Conservation (phyloP, 2,113 vertebrate species). For the Ochotona princeps region DNA sequence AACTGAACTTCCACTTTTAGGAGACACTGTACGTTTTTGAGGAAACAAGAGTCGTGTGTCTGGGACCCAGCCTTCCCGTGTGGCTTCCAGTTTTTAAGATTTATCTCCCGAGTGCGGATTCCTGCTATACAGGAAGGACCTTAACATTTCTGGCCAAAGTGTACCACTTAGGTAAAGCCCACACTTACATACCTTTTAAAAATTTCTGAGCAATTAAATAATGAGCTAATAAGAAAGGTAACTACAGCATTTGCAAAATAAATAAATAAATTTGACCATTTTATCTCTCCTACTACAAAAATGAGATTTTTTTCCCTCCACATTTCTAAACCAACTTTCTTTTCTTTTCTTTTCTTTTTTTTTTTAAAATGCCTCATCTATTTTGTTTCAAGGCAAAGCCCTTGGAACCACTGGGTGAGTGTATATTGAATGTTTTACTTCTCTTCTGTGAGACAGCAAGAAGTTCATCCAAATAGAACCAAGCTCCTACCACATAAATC, state of each 20-base stretch:
- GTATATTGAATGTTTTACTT: slow-evolving; percentile 64
- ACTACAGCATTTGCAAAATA: not conserved
- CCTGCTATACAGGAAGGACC: slow-evolving; percentile 31
- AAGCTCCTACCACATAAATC: slow-evolving; percentile 75
- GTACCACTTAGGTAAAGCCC: slow-evolving; percentile 51
- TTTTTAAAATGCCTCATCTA: not conserved
- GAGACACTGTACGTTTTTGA: slow-evolving; percentile 36
- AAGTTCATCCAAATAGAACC: slow-evolving; percentile 75
- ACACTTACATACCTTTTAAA: slow-evolving; percentile 43
- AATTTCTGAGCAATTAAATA: slow-evolving; percentile 56
- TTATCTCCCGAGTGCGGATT: slow-evolving; percentile 24
- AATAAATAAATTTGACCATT: not conserved
- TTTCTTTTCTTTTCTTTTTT: slow-evolving; percentile 33
- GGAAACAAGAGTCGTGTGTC: not conserved
- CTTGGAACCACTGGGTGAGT: slow-evolving; percentile 62
- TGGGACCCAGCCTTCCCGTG: not conserved
- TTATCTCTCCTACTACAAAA: slow-evolving; percentile 55
- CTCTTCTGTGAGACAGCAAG: slow-evolving; percentile 69
- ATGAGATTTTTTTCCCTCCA: not conserved
- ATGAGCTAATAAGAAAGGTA: slow-evolving; percentile 12
- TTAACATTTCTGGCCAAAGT: slow-evolving; percentile 44
- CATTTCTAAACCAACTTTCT: slow-evolving; percentile 14
- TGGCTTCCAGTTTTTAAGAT: slow-evolving; percentile 39
- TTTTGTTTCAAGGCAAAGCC: slow-evolving; percentile 22
- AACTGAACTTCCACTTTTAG: slow-evolving; percentile 2